Conservation (phyloP, 1,140 invertebrate genomes). For the Drosophila guanche region DNA sequence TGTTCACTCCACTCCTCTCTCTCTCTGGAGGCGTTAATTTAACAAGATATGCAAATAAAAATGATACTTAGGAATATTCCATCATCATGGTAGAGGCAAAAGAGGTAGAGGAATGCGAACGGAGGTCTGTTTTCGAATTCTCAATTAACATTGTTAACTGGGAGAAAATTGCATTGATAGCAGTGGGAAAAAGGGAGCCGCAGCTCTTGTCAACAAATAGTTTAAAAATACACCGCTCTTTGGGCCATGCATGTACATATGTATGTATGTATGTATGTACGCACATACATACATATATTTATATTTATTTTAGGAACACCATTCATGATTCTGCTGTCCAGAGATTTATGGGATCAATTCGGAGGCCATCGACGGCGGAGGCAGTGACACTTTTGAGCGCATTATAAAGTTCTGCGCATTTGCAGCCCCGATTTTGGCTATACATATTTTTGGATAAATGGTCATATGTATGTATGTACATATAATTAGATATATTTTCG, state of each 20-base stretch:
- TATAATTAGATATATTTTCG: constrained; percentile 18
- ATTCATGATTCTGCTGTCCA: constrained; percentile 42
- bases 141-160: constrained; percentile 49
- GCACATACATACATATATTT: no score
- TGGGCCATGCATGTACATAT: not conserved
- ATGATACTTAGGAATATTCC: constrained; percentile 72
- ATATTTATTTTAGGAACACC: constrained; percentile 36
- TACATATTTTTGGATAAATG: constrained; percentile 43
- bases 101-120: not conserved
- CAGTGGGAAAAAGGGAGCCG: no score
- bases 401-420: constrained; percentile 29
- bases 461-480: constrained; percentile 20
- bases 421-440: constrained; percentile 22
- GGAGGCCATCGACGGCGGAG: constrained; percentile 1
- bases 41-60: constrained; percentile 80
- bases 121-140: constrained; percentile 16
- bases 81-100: constrained; percentile 16
- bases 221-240: constrained; percentile 32
- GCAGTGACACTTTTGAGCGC: constrained; percentile 31
- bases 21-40: constrained; percentile 70
- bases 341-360: constrained; percentile 49
- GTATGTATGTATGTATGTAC: no score
- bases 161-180: constrained; percentile 16
- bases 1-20: constrained; percentile 27
- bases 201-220: constrained; percentile 35